Evolutionary conservation across 2,888 invertebrate species (phyloP).

Genomic region (Silvanus unidentatus): DNA sequence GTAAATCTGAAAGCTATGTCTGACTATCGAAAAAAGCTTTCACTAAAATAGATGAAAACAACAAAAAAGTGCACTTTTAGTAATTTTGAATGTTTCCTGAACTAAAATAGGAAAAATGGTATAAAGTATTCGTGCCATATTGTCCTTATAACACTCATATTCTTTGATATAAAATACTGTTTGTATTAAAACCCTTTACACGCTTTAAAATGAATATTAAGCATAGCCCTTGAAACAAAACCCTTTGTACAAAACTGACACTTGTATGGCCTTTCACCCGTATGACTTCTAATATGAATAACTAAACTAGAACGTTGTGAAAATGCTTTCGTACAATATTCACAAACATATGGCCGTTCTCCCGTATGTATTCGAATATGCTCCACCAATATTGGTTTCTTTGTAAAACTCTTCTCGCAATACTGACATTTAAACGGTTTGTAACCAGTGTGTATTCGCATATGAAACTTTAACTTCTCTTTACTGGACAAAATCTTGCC

Average conservation of each 20-base stretch:
- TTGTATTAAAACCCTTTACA: constrained; percentile 33
- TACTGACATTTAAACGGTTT: constrained; percentile 41
- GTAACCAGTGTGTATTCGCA: constrained; percentile 41
- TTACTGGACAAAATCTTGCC: constrained; percentile 52
- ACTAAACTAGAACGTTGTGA: constrained; percentile 59
- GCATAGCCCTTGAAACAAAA: constrained; percentile 58
- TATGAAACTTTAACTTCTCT: constrained; percentile 49
- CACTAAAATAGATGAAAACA: too few relatives aligned
- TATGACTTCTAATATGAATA: constrained; percentile 60
- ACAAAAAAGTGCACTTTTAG: too few relatives aligned
- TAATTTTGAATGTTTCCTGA: too few relatives aligned
- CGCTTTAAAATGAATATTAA: constrained; percentile 57
- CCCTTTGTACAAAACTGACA: constrained; percentile 57
- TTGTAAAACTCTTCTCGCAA: constrained; percentile 44
- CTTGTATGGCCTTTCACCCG: constrained; percentile 56
- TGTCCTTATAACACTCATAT: too few relatives aligned
- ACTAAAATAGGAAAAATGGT: too few relatives aligned
- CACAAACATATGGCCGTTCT: constrained; percentile 47
- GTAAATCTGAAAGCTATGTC: too few relatives aligned
- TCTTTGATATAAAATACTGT: too few relatives aligned
- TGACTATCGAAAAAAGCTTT: too few relatives aligned
- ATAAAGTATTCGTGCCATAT: too few relatives aligned
- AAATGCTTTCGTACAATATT: constrained; percentile 58
- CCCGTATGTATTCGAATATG: constrained; percentile 43
- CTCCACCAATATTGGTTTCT: constrained; percentile 41